A percentile compares a stretch with the other conserved stretches of the same genome.
phyloP scores from a whole-genome alignment of 2,113 vertebrate species.

The Speoplatyrhinus poulsoni region DNA sequence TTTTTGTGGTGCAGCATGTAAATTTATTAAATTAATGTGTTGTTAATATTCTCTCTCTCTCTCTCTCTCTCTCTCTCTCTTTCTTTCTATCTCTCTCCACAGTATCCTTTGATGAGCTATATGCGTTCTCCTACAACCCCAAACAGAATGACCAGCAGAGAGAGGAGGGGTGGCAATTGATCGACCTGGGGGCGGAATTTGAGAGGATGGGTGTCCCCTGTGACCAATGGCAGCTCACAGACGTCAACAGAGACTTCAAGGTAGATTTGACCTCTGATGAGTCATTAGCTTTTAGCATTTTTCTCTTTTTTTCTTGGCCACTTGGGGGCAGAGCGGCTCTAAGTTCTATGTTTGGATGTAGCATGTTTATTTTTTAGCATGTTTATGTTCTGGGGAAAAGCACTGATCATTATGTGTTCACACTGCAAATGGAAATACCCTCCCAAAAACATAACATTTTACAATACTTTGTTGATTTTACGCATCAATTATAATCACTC shows the following conservation, averaged over 20 bases:
- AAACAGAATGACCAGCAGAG: constrained; percentile 93
- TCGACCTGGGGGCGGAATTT: constrained; percentile 88
- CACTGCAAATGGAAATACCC: too few relatives aligned
- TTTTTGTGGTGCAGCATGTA: too few relatives aligned
- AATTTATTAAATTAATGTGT: not conserved
- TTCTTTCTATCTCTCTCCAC: constrained; percentile 7
- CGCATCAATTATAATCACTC: not conserved
- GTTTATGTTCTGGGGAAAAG: too few relatives aligned
- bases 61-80: not conserved
- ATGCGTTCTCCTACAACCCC: constrained; percentile 97
- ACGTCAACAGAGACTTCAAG: constrained; percentile 94
- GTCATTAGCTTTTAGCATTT: not conserved
- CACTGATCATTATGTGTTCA: too few relatives aligned
- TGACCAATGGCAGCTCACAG: constrained; percentile 89
- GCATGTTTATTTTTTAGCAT: too few relatives aligned
- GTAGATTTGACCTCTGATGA: constrained; percentile 55
- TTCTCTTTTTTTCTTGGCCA: not conserved
- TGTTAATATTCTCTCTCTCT: not conserved
- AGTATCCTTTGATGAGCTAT: constrained; percentile 90
- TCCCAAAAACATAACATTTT: too few relatives aligned
- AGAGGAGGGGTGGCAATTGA: constrained; percentile 89
- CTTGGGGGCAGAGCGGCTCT: not conserved
- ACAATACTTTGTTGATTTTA: too few relatives aligned
- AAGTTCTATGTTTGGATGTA: too few relatives aligned
- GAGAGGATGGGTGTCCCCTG: constrained; percentile 93